These are phyloP conservation scores for Trematomus loennbergii DNA, from an alignment of 2,113 vertebrate genomes.

Conservation along the genomic window DNA sequence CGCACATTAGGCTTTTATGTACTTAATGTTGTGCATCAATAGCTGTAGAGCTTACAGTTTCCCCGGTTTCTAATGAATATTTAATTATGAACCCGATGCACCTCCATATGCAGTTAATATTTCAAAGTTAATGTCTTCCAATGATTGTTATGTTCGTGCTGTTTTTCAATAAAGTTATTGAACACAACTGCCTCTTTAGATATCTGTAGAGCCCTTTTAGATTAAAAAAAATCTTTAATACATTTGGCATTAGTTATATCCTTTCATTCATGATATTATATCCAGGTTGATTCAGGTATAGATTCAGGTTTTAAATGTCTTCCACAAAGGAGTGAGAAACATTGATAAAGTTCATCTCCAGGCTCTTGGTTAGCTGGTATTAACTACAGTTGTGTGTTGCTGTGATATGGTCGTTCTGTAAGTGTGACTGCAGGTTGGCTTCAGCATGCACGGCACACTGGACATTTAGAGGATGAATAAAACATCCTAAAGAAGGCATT, in stretches of 20 bases:
- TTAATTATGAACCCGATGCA: slow-evolving; percentile 51
- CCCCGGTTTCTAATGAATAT: slow-evolving; percentile 58
- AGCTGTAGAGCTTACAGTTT: slow-evolving; percentile 47
- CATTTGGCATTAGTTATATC: neutral
- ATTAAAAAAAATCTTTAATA: neutral
- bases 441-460: neutral
- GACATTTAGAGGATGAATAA: slow-evolving; percentile 6
- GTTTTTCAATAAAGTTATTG: slow-evolving; percentile 6
- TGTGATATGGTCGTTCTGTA: slow-evolving; percentile 19
- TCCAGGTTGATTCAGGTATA: neutral
- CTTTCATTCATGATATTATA: slow-evolving; percentile 13
- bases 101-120: slow-evolving; percentile 37
- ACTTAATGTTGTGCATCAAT: slow-evolving; percentile 43
- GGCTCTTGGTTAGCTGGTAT: neutral
- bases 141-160: slow-evolving; percentile 33
- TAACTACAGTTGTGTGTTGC: slow-evolving; percentile 36
- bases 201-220: neutral
- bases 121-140: slow-evolving; percentile 49
- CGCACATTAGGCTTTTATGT: slow-evolving; percentile 39
- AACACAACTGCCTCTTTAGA: slow-evolving; percentile 6
- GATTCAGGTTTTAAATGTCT: neutral
- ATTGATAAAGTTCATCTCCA: slow-evolving; percentile 10
- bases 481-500: slow-evolving; percentile 23
- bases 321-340: slow-evolving; percentile 26
- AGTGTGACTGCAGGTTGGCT: slow-evolving; percentile 22